Percentiles rank a stretch among this genome's conserved stretches.
Evolutionary conservation across 1,140 invertebrate species (phyloP).

Genomic region (Lasioglossum baleicum): DNA sequence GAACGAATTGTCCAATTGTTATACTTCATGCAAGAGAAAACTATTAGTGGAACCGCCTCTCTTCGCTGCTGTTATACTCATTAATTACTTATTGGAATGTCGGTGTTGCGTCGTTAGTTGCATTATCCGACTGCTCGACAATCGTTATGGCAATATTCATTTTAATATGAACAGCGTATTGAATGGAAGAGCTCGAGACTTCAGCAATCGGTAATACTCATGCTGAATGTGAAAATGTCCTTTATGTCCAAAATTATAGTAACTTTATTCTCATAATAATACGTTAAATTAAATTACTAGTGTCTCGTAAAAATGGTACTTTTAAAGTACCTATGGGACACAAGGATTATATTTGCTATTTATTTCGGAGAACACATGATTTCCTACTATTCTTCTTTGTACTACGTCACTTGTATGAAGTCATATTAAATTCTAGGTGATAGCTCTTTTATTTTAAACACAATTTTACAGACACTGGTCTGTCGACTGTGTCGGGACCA

Average conservation of each 20-base stretch:
- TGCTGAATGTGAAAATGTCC: background rate
- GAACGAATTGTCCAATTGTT: slow-evolving; percentile 13
- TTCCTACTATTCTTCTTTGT: too few relatives aligned
- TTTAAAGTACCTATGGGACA: too few relatives aligned
- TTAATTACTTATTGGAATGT: background rate
- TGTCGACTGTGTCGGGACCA: background rate
- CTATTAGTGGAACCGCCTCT: slow-evolving; percentile 18
- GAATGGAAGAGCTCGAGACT: background rate
- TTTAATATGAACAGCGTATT: background rate
- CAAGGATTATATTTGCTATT: too few relatives aligned
- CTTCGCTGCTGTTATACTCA: slow-evolving; percentile 16
- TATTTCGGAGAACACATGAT: too few relatives aligned
- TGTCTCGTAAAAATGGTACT: too few relatives aligned
- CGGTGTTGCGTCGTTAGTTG: slow-evolving; percentile 9
- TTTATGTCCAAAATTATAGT: too few relatives aligned
- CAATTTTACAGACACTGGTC: background rate
- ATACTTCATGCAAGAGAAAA: slow-evolving; percentile 20
- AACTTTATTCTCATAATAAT: too few relatives aligned
- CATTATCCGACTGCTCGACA: background rate
- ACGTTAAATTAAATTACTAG: too few relatives aligned
- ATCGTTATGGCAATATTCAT: background rate
- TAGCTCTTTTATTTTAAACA: too few relatives aligned
- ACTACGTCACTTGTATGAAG: too few relatives aligned
- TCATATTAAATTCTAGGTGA: too few relatives aligned
- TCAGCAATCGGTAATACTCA: background rate